A percentile compares a stretch with the other conserved stretches of the same genome.
Evolutionary conservation across 2,888 invertebrate species (phyloP).

Genomic region (Drosophila melanocephala): DNA sequence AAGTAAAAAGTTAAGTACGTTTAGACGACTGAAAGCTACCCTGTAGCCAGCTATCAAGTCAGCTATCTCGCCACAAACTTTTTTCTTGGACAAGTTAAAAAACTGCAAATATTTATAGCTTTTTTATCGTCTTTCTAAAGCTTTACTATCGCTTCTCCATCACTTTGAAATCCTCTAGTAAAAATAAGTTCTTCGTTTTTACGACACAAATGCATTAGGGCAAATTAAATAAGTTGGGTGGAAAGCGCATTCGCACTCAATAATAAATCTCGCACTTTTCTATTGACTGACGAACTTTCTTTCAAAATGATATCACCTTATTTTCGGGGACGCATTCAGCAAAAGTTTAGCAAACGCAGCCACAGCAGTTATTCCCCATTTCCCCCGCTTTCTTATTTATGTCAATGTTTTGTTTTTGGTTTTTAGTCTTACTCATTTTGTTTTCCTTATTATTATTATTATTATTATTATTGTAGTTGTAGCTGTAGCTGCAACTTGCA

Average conservation of each 20-base stretch:
- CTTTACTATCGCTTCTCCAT: background rate
- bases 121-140: background rate
- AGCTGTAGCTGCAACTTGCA: slow-evolving; percentile 59
- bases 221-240: slow-evolving; percentile 4
- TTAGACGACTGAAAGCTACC: background rate
- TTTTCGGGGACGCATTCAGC: slow-evolving; percentile 45
- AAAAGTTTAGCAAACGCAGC: slow-evolving; percentile 63
- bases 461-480: slow-evolving; percentile 25
- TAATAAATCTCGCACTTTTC: slow-evolving; percentile 10
- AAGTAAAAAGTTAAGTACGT: background rate
- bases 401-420: slow-evolving; percentile 77
- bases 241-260: background rate
- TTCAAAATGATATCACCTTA: slow-evolving; percentile 60
- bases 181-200: background rate
- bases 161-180: background rate
- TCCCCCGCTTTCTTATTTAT: slow-evolving; percentile 61
- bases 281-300: slow-evolving; percentile 45
- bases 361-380: slow-evolving; percentile 35
- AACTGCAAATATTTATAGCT: background rate
- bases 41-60: background rate
- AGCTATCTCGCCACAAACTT: background rate
- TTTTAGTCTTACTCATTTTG: slow-evolving; percentile 53
- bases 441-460: slow-evolving; percentile 32
- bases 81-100: background rate
- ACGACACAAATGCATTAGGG: background rate